These are phyloP conservation scores for Lipotes vexillifer DNA, from an alignment of 2,113 vertebrate genomes.

Conservation along the genomic window DNA sequence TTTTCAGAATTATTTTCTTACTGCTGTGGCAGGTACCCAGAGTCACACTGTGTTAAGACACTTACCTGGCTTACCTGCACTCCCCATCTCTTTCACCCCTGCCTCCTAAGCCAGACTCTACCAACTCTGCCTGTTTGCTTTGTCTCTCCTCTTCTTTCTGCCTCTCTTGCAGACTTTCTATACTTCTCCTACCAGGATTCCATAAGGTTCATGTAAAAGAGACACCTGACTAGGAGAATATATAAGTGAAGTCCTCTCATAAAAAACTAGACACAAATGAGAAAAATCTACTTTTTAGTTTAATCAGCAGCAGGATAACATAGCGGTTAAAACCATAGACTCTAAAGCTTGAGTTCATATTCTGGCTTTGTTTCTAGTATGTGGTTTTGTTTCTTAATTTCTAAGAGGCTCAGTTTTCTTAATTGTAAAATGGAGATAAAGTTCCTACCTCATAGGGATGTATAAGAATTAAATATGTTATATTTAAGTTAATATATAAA, in stretches of 20 bases:
- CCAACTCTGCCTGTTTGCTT: not conserved
- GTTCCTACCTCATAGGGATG: not conserved
- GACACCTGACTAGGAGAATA: not conserved
- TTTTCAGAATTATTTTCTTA: not conserved
- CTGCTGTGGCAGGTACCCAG: not conserved
- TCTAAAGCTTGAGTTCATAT: not conserved
- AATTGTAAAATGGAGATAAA: not conserved
- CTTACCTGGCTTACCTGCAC: no score
- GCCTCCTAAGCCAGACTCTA: not conserved
- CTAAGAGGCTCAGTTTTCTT: not conserved
- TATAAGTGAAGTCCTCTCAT: not conserved
- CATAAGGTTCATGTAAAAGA: not conserved
- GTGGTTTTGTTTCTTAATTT: not conserved
- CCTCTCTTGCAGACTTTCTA: not conserved
- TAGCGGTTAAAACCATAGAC: not conserved
- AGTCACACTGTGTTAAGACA: not conserved
- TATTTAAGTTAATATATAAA: not conserved
- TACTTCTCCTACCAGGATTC: not conserved
- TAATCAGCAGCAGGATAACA: not conserved
- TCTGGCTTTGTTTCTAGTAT: not conserved
- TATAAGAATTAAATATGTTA: not conserved
- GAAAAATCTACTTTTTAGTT: not conserved
- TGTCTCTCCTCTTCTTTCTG: not conserved
- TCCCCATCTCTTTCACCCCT: not conserved
- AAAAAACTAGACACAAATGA: not conserved